Evolutionary conservation across 1,140 invertebrate species (phyloP).

Genomic region (Zeugodacus cucurbitae): DNA sequence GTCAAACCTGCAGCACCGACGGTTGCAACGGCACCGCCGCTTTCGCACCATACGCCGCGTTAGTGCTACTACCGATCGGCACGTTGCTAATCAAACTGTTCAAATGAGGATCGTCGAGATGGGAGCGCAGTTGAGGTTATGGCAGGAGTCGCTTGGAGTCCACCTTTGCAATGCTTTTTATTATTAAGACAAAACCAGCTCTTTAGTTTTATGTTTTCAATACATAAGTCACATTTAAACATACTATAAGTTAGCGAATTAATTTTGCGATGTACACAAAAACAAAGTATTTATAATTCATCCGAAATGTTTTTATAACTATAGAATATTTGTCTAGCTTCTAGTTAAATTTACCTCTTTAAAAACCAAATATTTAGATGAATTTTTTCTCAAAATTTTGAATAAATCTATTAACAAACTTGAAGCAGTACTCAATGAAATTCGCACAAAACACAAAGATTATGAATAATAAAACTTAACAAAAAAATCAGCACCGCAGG

Average conservation of each 20-base stretch:
- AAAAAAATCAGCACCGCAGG: background rate
- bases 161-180: background rate
- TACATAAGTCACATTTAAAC: background rate
- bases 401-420: background rate
- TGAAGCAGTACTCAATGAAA: background rate
- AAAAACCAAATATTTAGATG: no score
- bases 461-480: background rate
- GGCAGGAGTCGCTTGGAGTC: background rate
- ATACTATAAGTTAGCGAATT: background rate
- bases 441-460: background rate
- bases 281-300: background rate
- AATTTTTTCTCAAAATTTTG: no score
- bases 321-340: background rate
- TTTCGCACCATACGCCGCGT: slow-evolving; percentile 44
- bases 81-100: slow-evolving; percentile 33
- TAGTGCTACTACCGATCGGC: slow-evolving; percentile 40
- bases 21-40: slow-evolving; percentile 58
- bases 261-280: background rate
- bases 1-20: slow-evolving; percentile 64
- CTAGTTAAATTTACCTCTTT: background rate
- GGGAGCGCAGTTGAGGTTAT: background rate
- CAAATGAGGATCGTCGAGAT: slow-evolving; percentile 31
- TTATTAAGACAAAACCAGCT: background rate
- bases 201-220: no score
- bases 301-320: background rate